phyloP scores from a whole-genome alignment of 1,140 invertebrate species.

The Oryctes rhinoceros region DNA sequence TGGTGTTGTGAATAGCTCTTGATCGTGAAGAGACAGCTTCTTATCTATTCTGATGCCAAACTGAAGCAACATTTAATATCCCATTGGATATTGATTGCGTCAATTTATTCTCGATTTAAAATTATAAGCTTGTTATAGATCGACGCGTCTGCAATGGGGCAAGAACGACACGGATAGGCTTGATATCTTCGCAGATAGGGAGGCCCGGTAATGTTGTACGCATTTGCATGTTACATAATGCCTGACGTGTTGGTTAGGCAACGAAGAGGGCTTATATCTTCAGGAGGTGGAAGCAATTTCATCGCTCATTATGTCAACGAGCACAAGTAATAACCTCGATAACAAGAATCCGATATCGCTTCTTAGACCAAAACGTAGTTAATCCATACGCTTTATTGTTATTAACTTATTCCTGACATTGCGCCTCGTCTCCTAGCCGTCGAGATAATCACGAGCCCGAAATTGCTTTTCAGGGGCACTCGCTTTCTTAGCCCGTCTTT shows the following conservation, averaged over 20 bases:
- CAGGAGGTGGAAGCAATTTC: conserved; percentile 33
- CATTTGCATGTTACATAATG: conserved; percentile 7
- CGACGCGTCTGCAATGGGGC: not conserved
- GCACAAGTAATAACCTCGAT: conserved; percentile 29
- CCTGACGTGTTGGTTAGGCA: not conserved
- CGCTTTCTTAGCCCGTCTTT: not conserved
- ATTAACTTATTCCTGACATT: conserved; percentile 15
- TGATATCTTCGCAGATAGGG: conserved; percentile 30
- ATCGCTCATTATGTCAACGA: conserved; percentile 12
- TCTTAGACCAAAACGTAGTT: conserved; percentile 27
- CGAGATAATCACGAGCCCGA: not conserved
- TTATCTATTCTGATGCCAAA: too few species aligned
- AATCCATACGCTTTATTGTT: conserved; percentile 28
- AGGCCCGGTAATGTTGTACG: conserved; percentile 6
- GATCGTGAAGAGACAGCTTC: too few species aligned
- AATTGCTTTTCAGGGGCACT: conserved; percentile 6
- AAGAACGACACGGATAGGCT: not conserved
- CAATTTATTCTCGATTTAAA: conserved; percentile 31
- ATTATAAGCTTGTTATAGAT: conserved; percentile 29
- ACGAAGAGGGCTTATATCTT: conserved; percentile 6
- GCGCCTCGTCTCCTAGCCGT: not conserved
- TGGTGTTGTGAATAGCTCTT: too few species aligned
- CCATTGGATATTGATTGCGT: not conserved
- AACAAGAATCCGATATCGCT: conserved; percentile 29
- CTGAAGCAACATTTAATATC: not conserved